Conservation (phyloP, 1,140 invertebrate species). For the Caenorhabditis tropicalis region DNA sequence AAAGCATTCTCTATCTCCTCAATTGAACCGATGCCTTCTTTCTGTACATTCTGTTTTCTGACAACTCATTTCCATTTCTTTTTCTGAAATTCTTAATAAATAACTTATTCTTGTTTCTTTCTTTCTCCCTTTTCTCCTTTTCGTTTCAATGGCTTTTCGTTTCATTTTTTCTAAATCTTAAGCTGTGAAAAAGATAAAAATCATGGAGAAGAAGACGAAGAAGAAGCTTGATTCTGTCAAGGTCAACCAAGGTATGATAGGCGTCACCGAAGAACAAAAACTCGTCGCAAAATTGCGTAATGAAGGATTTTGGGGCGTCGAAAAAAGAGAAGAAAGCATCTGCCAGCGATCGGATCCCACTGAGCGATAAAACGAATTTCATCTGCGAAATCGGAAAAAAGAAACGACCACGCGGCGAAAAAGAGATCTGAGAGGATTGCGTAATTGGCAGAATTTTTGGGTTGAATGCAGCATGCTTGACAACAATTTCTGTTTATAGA, state of each 20-base stretch:
- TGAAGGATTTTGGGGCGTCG: slow-evolving; percentile 13
- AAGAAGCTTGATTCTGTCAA: slow-evolving; percentile 25
- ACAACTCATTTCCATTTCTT: neutral
- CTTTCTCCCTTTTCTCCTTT: neutral
- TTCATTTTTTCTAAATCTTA: neutral
- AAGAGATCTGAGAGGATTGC: neutral
- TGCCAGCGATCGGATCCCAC: slow-evolving; percentile 17
- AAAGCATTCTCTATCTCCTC: neutral
- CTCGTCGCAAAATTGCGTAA: slow-evolving; percentile 39
- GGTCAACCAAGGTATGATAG: slow-evolving; percentile 36
- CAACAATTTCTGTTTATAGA: slow-evolving; percentile 6
- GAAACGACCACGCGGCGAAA: neutral
- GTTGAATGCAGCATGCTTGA: neutral
- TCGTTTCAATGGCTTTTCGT: neutral
- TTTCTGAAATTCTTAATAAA: slow-evolving; percentile 12
- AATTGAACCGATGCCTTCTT: neutral
- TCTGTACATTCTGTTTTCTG: neutral
- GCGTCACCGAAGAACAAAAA: slow-evolving; percentile 22
- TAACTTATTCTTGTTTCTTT: neutral
- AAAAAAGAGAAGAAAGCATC: neutral
- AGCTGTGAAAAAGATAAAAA: slow-evolving; percentile 21
- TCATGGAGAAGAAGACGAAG: slow-evolving; percentile 38
- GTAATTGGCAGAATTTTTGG: slow-evolving; percentile 32
- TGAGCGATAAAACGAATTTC: slow-evolving; percentile 36
- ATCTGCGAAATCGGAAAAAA: neutral